Conservation (phyloP, 2,888 invertebrate genomes). For the Antitype chi region DNA sequence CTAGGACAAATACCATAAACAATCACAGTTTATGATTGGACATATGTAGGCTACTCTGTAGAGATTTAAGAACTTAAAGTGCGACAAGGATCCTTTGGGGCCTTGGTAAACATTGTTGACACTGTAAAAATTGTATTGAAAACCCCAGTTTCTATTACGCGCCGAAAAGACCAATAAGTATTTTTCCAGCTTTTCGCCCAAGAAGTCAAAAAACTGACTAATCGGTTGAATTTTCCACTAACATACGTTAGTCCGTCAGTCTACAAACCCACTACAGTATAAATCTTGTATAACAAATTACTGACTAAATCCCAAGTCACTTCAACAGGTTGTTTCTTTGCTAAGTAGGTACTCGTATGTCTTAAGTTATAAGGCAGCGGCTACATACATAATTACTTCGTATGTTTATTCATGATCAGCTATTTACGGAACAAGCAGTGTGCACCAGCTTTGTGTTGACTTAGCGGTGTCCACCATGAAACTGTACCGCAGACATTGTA, state of each 20-base stretch:
- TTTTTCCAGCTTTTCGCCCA: too few relatives aligned
- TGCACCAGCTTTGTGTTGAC: conserved; percentile 47
- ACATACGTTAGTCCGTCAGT: not conserved
- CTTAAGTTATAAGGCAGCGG: not conserved
- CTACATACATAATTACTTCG: not conserved
- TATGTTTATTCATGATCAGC: conserved; percentile 24
- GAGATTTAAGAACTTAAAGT: not conserved
- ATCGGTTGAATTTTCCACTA: not conserved
- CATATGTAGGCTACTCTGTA: not conserved
- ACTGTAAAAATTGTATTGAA: not conserved
- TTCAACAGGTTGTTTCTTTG: not conserved
- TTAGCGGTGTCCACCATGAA: conserved; percentile 40
- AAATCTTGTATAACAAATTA: not conserved
- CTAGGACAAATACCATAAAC: not conserved
- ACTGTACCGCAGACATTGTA: conserved; percentile 28
- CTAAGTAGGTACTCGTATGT: not conserved
- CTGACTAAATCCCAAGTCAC: not conserved
- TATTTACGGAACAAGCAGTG: conserved; percentile 25
- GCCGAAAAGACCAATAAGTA: not conserved
- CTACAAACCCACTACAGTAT: not conserved
- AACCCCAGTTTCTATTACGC: not conserved
- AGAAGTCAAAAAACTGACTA: not conserved
- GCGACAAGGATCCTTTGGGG: not conserved
- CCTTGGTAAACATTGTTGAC: not conserved
- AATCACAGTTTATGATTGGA: not conserved